Evolutionary conservation across 2,797 vertebrate species (phyloP), one percentile per base, ranked within the genome.

Genomic region (Coluber constrictor): DNA sequence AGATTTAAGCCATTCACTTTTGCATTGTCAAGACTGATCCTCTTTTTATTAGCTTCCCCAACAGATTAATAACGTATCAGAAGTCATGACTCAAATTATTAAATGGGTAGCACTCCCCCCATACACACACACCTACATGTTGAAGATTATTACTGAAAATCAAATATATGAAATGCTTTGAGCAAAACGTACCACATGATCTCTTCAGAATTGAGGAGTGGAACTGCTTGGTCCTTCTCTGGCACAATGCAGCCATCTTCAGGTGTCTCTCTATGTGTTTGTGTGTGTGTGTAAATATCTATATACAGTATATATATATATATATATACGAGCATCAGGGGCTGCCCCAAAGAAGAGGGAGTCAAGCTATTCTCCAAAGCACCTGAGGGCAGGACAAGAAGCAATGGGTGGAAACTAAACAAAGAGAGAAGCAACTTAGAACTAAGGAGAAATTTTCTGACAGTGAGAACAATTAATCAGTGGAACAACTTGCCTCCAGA

Each of bases 41-140:
- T 90, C 59, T 63, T 96, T 94, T 87, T 92, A 93, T 94, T 83
- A 95, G 15, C 92, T 90, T 93, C 95, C 91, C 79, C 91, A 27
- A 79, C 90, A 93, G 61, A 95, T 93, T 16, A 87, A 55, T 20
- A 60, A 32, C 55, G 51, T 89, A 92, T 92, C 59, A 23, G 88
- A 95, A 96, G 54, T 89, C 47, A 3, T 90, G 92, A 95, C 63
- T 96, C 89, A 93, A 43, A 90, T 86, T 92, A 79, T 96, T 97
- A 93, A 29, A 95, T 96, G 93, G 86, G 32, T 87, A 95, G 59
- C 91, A 87, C 25, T 32, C 1, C 95, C 95, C 74, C 25, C 59
- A 7, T 3, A 9, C 3, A 3, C 60, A 27, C 9, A 61, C 10
- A 61, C 95, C 88, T 61, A 96, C 93, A 95, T 88, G 57, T 4